Percentiles rank a stretch among this genome's conserved stretches.
These are phyloP conservation scores for Petrophora chlorosata DNA, from an alignment of 2,888 invertebrate genomes.

Conservation along the genomic window DNA sequence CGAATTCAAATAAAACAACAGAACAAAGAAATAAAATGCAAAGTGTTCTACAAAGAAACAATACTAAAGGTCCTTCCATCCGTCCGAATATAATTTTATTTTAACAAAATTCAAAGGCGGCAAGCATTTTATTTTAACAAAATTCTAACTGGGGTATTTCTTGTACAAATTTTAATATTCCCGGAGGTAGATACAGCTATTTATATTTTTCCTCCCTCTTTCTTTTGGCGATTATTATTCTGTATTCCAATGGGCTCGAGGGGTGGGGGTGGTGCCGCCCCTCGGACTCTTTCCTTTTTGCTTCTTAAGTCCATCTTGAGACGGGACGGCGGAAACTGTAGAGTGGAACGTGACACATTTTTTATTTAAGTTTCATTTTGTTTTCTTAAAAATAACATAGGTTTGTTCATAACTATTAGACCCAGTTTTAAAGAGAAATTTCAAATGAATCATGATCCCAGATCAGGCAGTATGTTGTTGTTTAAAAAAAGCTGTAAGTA, in stretches of 20 bases:
- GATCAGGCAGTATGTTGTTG: background rate
- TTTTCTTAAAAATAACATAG: too few species aligned
- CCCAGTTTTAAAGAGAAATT: too few species aligned
- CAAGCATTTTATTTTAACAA: constrained; percentile 74
- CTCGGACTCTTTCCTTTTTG: constrained; percentile 82
- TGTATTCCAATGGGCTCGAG: constrained; percentile 75
- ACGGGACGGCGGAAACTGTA: constrained; percentile 52
- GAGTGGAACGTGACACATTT: constrained; percentile 42
- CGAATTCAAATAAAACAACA: background rate
- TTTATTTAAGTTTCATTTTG: too few species aligned
- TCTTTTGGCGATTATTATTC: constrained; percentile 84
- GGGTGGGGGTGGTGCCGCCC: constrained; percentile 59
- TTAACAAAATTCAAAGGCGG: constrained; percentile 30
- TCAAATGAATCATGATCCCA: too few species aligned
- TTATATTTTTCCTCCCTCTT: constrained; percentile 82
- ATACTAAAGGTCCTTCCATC: constrained; percentile 34
- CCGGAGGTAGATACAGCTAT: constrained; percentile 73
- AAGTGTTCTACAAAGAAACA: constrained; percentile 32
- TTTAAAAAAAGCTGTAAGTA: background rate
- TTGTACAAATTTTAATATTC: constrained; percentile 81
- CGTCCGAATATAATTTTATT: constrained; percentile 22
- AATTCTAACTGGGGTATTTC: constrained; percentile 65
- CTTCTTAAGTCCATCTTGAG: constrained; percentile 84
- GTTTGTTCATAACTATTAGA: too few species aligned
- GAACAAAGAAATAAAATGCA: constrained; percentile 23